Evolutionary conservation across 2,888 invertebrate species (phyloP).

Genomic region (Drepana falcataria): DNA sequence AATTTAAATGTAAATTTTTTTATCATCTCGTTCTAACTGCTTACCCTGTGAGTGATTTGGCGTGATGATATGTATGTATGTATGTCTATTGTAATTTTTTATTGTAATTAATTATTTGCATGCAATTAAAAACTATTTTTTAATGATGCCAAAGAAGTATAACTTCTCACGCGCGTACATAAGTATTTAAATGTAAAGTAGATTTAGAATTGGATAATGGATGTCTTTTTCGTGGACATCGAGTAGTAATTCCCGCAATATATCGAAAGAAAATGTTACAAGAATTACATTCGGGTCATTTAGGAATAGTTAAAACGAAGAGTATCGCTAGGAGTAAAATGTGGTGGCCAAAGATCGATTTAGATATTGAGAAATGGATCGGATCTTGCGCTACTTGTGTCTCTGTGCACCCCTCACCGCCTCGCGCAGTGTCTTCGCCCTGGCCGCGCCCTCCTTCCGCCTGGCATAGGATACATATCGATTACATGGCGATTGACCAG

Average conservation of each 20-base stretch:
- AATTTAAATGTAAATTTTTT: too few relatives aligned
- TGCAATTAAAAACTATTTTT: too few relatives aligned
- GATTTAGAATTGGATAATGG: too few relatives aligned
- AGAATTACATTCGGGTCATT: constrained; percentile 12
- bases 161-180: too few relatives aligned
- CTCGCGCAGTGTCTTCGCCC: constrained; percentile 14
- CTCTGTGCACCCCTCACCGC: constrained; percentile 8
- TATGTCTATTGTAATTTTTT: too few relatives aligned
- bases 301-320: constrained; percentile 14
- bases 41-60: too few relatives aligned
- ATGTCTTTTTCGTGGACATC: too few relatives aligned
- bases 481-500: constrained; percentile 14
- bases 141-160: too few relatives aligned
- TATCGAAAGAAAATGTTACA: constrained; percentile 7
- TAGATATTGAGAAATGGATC: constrained; percentile 10
- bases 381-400: background rate
- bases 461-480: constrained; percentile 17
- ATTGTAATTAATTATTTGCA: too few relatives aligned
- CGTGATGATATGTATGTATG: too few relatives aligned
- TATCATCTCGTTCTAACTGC: too few relatives aligned
- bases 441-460: constrained; percentile 11
- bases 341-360: constrained; percentile 15
- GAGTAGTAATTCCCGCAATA: background rate
- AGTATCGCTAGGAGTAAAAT: constrained; percentile 8
- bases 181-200: too few relatives aligned